Evolutionary conservation across 2,113 vertebrate species (phyloP), one percentile per base, ranked within the genome.

Genomic region (Muscicapa adusta): DNA sequence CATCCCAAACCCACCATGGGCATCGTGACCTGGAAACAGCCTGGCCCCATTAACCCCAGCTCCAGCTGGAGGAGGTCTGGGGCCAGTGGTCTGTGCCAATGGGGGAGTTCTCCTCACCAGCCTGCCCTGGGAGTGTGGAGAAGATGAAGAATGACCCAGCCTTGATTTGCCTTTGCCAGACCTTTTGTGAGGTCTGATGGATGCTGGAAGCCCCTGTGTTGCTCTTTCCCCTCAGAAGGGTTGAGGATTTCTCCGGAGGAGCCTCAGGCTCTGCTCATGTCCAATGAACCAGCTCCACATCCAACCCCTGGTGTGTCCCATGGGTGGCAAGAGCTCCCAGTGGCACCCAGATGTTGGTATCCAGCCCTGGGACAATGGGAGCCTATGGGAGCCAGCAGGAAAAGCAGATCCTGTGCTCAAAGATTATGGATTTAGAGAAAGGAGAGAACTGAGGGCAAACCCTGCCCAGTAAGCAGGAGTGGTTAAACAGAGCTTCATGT

Each of bases 241-340:
- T 8, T 29, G n/a, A n/a, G 43, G 24, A 15, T 28, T 34, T 47
- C 33, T 66, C 71, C 34, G 58, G 56, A 63, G 63, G 11, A 88
- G 7, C 34, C 71, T 50, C 51, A 76, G 58, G 20, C 54, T 93
- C 62, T 85, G 74, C 56, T 40, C 13, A 1, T 8, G 8, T 22
- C 29, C 26, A 18, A 28, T 28, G 22, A 74, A 43, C 10, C 65
- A 65, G 34, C 20, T 84, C 73, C 20, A 81, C 0, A 3, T 73
- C 56, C 63, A 74, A 33, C 60, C 29, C 14, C 29, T 2, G 5
- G 23, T 0, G 0, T 3, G 6, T 57, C 43, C 36, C 18, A 4
- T 4, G 10, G 36, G 15, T 68, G 70, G 31, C 56, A 57, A 38
- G 76, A 81, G 15, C 24, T 86, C 54, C 50, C 48, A 7, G 19